A percentile compares a stretch with the other conserved stretches of the same genome.
These are phyloP conservation scores for Bombus consobrinus DNA, from an alignment of 1,140 invertebrate genomes.

Conservation along the genomic window DNA sequence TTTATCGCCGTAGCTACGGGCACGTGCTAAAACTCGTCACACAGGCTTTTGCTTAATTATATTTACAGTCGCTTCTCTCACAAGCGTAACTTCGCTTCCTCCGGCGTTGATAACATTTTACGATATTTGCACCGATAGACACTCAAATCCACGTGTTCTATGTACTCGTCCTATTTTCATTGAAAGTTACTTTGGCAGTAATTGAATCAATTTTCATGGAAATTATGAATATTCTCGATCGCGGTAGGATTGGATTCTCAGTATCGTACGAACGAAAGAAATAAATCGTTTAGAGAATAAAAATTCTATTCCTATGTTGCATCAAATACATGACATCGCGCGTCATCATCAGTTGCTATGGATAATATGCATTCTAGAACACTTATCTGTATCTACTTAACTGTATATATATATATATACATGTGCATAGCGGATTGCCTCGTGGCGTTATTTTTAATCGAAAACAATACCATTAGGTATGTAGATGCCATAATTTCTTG, in stretches of 20 bases:
- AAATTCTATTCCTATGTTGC: no score
- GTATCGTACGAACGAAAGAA: not conserved
- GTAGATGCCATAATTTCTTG: constrained; percentile 18
- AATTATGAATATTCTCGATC: not conserved
- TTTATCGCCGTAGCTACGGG: not conserved
- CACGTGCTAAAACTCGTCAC: not conserved
- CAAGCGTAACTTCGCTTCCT: not conserved
- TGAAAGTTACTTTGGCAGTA: no score
- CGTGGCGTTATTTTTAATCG: constrained; percentile 50
- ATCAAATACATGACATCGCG: not conserved
- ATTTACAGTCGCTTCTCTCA: no score
- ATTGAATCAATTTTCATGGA: not conserved
- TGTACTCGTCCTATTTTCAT: accelerated
- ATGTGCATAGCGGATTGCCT: not conserved
- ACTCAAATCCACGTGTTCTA: not conserved
- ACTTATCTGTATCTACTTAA: not conserved
- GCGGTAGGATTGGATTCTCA: not conserved
- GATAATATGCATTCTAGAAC: constrained; percentile 46
- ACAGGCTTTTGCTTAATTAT: not conserved
- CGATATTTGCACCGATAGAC: not conserved
- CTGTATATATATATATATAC: no score
- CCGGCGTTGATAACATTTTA: not conserved
- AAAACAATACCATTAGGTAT: constrained; percentile 37
- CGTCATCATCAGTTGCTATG: constrained; percentile 39
- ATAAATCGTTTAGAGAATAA: not conserved